Base-by-base conservation (phyloP, 2,113 vertebrate species). In the Entomyzon cyanotis region DNA sequence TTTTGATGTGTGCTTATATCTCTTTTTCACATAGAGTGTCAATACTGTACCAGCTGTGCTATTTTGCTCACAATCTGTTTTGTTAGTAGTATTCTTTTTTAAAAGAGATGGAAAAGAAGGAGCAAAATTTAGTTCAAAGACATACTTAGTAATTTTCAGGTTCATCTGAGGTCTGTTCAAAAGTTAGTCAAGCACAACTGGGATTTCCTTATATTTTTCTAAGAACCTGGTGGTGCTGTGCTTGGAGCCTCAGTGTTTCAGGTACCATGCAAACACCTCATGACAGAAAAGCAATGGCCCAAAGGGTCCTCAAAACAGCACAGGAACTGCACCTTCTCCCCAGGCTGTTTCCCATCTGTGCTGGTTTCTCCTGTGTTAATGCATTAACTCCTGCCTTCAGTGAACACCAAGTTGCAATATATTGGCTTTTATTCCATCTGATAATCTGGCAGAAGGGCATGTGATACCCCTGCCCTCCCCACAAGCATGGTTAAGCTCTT, bases 231-330 rank as follows among this genome's bases (percentile, higher is more conserved):
- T 39, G 35, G 11, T 75, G 64, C 82, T 88, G 0, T 39, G 37
- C 23, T 52, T 8, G 3, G 58, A 76, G 35, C 58, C 24, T 85
- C 39, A 4, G 7, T 8, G 0, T 59, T 47, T 44, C 59, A 58
- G 67, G 55, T 65, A 30, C 35, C 6, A 3, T 14, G 15, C 25
- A 50, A 75, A 83, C 1, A 4, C 33, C 37, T 46, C 0, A 0
- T 20, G 52, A 75, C 87, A 78, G 39, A 67, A 78, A 65, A 91
- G 21, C 30, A 25, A 27, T 25, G 31, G 37, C 49, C 67, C 41
- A 50, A 53, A 49, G 7, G 5, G 10, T 28, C 42, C 55, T 13
- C 22, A 55, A 19, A 79, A 23, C 15, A 85, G 42, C 56, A 15
- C 37, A 68, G 42, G 55, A 39, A 39, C 39, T 39, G 21, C 2